Percentiles rank a stretch among this genome's conserved stretches.
Conservation (phyloP, 1,140 invertebrate genomes). For the Aphis craccivora region DNA sequence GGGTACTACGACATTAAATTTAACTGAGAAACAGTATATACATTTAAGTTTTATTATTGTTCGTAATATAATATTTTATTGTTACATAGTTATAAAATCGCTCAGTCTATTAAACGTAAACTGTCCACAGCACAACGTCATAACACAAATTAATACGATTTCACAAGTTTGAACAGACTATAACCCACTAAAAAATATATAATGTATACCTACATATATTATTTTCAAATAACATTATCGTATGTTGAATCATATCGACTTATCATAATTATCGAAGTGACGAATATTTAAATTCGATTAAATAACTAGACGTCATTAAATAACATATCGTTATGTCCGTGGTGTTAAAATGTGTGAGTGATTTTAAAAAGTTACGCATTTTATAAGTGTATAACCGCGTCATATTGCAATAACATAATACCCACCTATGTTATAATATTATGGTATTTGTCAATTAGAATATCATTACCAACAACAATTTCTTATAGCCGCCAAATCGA, state of each 20-base stretch:
- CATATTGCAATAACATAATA: not conserved
- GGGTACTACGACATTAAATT: no score
- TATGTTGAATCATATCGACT: not conserved
- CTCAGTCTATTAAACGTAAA: not conserved
- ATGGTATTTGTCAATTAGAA: slow-evolving; percentile 17
- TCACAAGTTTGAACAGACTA: not conserved
- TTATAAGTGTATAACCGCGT: not conserved
- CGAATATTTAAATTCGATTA: not conserved
- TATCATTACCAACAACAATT: not conserved
- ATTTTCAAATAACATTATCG: not conserved
- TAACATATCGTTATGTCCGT: not conserved
- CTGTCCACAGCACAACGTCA: not conserved
- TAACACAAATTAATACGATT: not conserved
- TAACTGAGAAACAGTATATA: no score
- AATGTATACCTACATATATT: not conserved
- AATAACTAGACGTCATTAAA: not conserved
- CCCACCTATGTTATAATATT: not conserved
- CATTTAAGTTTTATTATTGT: not conserved
- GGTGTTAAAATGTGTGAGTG: not conserved
- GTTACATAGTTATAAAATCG: not conserved
- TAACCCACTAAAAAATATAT: not conserved
- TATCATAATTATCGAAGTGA: not conserved
- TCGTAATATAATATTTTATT: not conserved
- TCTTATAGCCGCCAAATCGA: not conserved
- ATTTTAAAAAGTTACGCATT: not conserved